Base-by-base conservation (phyloP, 2,888 invertebrate genomes). In the Dromius quadrimaculatus region DNA sequence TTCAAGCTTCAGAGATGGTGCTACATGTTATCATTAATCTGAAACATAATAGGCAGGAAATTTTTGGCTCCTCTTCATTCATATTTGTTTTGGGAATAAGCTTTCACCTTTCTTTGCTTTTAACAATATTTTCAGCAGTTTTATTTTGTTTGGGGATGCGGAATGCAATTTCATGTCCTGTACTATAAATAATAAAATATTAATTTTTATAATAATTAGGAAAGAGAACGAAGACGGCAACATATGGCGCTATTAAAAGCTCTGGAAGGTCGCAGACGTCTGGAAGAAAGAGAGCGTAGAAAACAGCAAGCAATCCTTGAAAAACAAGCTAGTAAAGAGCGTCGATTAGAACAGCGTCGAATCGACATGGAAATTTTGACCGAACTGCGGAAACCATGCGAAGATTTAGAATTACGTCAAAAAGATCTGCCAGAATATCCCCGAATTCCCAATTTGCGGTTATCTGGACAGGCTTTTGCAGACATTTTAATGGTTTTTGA, bases 401-500 rank as follows among this genome's bases (percentile, higher is more conserved):
- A 97, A 82, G 97, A 97, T 81, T 91, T 96, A 78, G 92, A 95
- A 75, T 83, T 97, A 11, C 92, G 92, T 78, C 91, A 91, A 78
- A 87, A 89, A 78, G 83, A 88, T 0, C 83, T 94, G 73, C 93
- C 93, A 0, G 85, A 87, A 2, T 84, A 93, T 64, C 88, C 90
- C 66, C 86, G 96, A 74, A 89, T 98, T 75, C 89, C 92, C 0
- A 93, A 93, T 1, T 84, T 94, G 66, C 89, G 90, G 78, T 84
- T 98, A 62, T 87, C 93, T 0, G 96, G 95, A 0, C 90, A 93
- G 79, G 96, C 97, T 0, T 94, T 97, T 85, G 92, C 94, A 0
- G 94, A 98, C 82, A 86, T 93, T 43, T 85, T 98, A 17, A 97
- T 98, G 92, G 92, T 95, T n/a, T 93, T 93, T 79, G 98, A 98